These are phyloP conservation scores for Tipula lateralis DNA, from an alignment of 2,888 invertebrate species.

Conservation along the genomic window DNA sequence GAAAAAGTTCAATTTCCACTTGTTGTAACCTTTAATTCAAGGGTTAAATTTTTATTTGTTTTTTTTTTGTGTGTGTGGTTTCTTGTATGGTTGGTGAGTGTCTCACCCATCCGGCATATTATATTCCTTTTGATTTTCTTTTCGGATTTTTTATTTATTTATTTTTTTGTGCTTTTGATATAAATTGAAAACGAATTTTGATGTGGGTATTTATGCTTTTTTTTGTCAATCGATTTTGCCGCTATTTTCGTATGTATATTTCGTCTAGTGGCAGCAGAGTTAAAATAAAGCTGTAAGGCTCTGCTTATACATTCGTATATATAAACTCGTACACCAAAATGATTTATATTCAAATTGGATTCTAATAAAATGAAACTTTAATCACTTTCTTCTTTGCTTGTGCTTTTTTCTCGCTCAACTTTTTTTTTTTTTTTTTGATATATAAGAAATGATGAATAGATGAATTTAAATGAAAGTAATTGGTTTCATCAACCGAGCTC, in stretches of 20 bases:
- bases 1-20: background rate
- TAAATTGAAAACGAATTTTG: background rate
- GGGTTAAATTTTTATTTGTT: background rate
- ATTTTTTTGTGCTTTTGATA: background rate
- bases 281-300: background rate
- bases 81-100: background rate
- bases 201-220: background rate
- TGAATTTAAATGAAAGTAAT: slow-evolving; percentile 19
- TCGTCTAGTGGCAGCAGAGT: background rate
- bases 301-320: background rate
- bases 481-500: background rate
- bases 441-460: slow-evolving; percentile 19
- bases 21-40: background rate
- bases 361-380: slow-evolving; percentile 24
- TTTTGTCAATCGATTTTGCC: slow-evolving; percentile 11
- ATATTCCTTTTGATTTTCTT: background rate
- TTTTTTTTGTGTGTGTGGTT: background rate
- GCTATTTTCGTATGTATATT: background rate
- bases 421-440: background rate
- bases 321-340: background rate
- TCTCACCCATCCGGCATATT: background rate
- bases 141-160: background rate
- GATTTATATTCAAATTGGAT: slow-evolving; percentile 24
- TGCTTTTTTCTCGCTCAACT: background rate
- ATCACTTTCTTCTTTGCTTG: background rate